Evolutionary conservation across 2,113 vertebrate genomes (phyloP).

Genomic region (Willisornis vidua): DNA sequence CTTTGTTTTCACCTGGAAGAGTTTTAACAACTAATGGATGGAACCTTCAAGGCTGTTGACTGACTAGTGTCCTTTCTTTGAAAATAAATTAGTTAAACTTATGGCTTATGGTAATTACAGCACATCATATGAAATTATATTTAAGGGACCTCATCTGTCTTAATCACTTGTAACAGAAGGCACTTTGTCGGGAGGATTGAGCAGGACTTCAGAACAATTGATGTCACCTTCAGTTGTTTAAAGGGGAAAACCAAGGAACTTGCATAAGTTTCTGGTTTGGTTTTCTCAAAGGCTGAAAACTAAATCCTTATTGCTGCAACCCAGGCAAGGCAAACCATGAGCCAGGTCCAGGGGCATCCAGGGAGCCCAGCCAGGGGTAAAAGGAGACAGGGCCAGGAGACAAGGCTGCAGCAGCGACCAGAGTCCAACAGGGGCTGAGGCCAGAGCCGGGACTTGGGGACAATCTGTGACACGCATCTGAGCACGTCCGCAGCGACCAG

Average conservation of each 20-base stretch:
- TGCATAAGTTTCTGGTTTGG: background rate
- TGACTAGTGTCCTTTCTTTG: background rate
- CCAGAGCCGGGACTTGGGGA: background rate
- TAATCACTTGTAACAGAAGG: background rate
- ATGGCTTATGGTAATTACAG: background rate
- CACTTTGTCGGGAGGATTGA: background rate
- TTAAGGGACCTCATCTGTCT: background rate
- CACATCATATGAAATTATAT: background rate
- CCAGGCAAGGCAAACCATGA: background rate
- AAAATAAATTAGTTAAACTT: background rate
- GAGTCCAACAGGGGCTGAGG: background rate
- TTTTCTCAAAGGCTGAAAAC: background rate
- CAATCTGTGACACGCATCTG: accelerated
- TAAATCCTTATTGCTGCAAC: background rate
- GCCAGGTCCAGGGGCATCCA: background rate
- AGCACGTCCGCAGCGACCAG: background rate
- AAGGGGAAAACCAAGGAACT: background rate
- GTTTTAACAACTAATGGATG: background rate
- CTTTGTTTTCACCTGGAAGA: background rate
- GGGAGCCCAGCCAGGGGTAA: background rate
- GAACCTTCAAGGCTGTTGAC: background rate
- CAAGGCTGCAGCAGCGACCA: background rate
- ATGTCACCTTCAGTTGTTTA: background rate
- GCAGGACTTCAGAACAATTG: background rate
- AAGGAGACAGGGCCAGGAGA: background rate